Evolutionary conservation across 2,888 invertebrate genomes (phyloP).

Genomic region (Saturnia japonica): DNA sequence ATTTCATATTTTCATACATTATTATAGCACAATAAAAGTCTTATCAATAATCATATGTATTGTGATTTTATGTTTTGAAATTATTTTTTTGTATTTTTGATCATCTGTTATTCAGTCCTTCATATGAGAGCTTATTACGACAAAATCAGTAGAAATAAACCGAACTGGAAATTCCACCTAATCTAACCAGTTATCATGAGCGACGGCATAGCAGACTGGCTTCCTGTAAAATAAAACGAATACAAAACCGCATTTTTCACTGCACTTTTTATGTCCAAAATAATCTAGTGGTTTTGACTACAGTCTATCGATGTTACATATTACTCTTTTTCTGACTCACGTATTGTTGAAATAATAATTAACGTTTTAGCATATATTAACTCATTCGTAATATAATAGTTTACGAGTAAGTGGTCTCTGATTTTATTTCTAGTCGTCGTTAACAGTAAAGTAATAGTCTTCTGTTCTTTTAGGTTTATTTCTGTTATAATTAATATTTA

Average conservation of each 20-base stretch:
- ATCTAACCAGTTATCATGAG: slow-evolving; percentile 8
- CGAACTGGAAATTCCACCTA: not conserved
- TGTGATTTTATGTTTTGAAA: no score
- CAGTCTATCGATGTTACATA: not conserved
- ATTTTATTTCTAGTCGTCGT: not conserved
- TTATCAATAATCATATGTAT: no score
- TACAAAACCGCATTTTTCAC: not conserved
- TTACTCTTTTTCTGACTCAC: not conserved
- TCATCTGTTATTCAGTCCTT: no score
- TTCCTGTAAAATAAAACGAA: slow-evolving; percentile 8
- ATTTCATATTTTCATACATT: no score
- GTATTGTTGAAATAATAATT: not conserved
- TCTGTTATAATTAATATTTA: no score
- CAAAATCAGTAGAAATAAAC: not conserved
- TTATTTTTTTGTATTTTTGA: no score
- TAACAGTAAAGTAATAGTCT: no score
- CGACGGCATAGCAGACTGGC: not conserved
- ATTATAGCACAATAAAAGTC: no score
- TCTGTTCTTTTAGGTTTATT: no score
- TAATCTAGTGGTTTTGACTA: not conserved
- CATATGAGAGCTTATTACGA: no score
- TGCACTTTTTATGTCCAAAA: not conserved
- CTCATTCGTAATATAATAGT: not conserved
- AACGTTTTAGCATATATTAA: not conserved
- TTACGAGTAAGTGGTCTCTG: not conserved